Evolutionary conservation across 2,797 vertebrate species (phyloP).

Genomic region (Fundulus diaphanus): DNA sequence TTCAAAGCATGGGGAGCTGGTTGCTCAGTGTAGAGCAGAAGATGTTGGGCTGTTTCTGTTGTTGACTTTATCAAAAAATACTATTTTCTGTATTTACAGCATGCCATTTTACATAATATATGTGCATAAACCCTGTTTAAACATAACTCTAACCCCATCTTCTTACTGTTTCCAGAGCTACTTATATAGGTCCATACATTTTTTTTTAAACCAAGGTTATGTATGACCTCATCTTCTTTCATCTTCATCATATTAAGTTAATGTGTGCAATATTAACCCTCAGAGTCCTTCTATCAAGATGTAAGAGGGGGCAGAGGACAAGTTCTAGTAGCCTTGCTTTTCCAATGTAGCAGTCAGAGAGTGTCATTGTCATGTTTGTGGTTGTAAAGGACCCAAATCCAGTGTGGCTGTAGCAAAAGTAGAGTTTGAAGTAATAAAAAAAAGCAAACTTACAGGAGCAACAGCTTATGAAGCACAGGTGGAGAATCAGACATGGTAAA

Average conservation of each 20-base stretch:
- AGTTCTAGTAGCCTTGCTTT: background rate
- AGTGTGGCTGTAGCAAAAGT: too few species aligned
- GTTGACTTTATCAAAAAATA: too few species aligned
- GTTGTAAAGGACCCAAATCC: too few species aligned
- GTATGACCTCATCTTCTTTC: background rate
- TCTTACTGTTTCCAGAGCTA: background rate
- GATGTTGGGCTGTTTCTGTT: background rate
- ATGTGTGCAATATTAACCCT: background rate
- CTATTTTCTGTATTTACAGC: constrained; percentile 10
- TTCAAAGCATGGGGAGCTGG: constrained; percentile 24
- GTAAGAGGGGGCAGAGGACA: background rate
- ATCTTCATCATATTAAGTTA: background rate
- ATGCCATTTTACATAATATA: background rate
- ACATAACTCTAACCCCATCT: background rate
- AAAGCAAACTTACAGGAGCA: too few species aligned
- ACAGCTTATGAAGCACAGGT: too few species aligned
- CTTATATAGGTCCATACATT: background rate
- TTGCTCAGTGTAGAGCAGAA: background rate
- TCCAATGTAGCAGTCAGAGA: background rate
- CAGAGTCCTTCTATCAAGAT: background rate
- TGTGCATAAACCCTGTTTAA: too few species aligned
- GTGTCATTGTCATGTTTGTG: background rate
- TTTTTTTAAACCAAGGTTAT: background rate
- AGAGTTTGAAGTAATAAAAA: too few species aligned
- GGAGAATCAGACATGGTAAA: too few species aligned